phyloP scores from a whole-genome alignment of 2,888 invertebrate species.

The Zelleria hepariella region DNA sequence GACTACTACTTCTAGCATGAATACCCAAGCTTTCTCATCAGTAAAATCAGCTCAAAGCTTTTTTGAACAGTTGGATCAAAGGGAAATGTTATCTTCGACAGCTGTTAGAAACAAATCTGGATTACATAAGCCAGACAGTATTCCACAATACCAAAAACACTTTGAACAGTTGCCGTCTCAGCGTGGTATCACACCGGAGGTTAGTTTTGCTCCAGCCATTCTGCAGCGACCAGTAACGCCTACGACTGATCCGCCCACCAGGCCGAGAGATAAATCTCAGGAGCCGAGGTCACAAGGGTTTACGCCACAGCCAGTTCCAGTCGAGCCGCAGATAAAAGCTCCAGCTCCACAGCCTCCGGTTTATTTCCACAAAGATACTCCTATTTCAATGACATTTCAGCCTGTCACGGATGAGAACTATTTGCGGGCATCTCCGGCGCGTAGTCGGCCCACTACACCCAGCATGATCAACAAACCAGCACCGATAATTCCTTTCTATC shows the following conservation, averaged over 20 bases:
- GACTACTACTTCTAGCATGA: conserved; percentile 29
- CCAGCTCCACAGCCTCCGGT: conserved; percentile 28
- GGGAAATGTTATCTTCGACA: conserved; percentile 42
- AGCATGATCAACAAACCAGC: conserved; percentile 82
- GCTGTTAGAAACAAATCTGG: conserved; percentile 60
- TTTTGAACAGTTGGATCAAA: conserved; percentile 55
- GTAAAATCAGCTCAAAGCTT: conserved; percentile 53
- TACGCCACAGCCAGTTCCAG: conserved; percentile 10
- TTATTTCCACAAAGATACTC: conserved; percentile 61
- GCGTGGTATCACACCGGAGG: conserved; percentile 71
- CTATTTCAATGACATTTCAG: conserved; percentile 76
- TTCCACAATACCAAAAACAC: conserved; percentile 77
- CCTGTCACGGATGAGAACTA: conserved; percentile 72
- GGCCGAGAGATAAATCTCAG: conserved; percentile 40
- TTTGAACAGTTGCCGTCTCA: conserved; percentile 73
- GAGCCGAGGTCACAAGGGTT: conserved; percentile 25
- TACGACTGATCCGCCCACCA: conserved; percentile 49
- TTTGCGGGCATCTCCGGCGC: conserved; percentile 66
- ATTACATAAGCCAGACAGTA: conserved; percentile 73
- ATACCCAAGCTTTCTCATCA: conserved; percentile 42
- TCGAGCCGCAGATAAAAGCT: conserved; percentile 25
- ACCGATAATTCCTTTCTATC: conserved; percentile 83
- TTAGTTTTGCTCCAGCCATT: conserved; percentile 49
- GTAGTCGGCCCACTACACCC: conserved; percentile 76
- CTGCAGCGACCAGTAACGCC: conserved; percentile 56